phyloP scores from a whole-genome alignment of 1,140 invertebrate genomes.

The Drosophila parabipectinata region DNA sequence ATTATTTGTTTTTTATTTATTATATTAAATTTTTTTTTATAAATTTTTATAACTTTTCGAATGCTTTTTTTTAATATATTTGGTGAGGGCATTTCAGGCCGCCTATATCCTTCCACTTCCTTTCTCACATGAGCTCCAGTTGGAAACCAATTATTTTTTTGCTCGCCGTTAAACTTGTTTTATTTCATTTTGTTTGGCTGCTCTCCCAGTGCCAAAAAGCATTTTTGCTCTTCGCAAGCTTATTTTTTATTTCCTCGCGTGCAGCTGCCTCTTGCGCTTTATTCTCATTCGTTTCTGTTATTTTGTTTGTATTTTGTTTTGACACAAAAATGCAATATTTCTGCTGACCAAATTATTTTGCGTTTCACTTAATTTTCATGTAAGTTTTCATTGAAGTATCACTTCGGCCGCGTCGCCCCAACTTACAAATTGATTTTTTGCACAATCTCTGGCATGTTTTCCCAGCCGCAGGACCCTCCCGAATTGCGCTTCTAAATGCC shows the following conservation, averaged over 20 bases:
- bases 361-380: constrained; percentile 12
- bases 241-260: background rate
- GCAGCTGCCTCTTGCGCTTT: constrained; percentile 5
- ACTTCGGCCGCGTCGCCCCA: constrained; percentile 17
- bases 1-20: background rate
- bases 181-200: constrained; percentile 4
- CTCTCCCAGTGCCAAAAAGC: background rate
- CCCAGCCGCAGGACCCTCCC: constrained; percentile 44
- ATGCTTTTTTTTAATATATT: background rate
- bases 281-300: constrained; percentile 8
- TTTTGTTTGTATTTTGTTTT: constrained; percentile 37
- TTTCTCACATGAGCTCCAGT: constrained; percentile 18
- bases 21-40: background rate
- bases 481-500: constrained; percentile 9
- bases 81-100: constrained; percentile 3
- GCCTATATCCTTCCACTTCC: constrained; percentile 11
- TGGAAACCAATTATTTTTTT: constrained; percentile 14
- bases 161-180: constrained; percentile 4
- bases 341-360: constrained; percentile 31
- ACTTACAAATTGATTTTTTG: constrained; percentile 78
- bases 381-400: background rate
- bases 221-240: constrained; percentile 13
- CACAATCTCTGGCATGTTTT: constrained; percentile 53
- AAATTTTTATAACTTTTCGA: background rate
- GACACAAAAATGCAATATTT: constrained; percentile 34